phyloP scores from a whole-genome alignment of 2,113 vertebrate species.

The Chloropsis cyanopogon region DNA sequence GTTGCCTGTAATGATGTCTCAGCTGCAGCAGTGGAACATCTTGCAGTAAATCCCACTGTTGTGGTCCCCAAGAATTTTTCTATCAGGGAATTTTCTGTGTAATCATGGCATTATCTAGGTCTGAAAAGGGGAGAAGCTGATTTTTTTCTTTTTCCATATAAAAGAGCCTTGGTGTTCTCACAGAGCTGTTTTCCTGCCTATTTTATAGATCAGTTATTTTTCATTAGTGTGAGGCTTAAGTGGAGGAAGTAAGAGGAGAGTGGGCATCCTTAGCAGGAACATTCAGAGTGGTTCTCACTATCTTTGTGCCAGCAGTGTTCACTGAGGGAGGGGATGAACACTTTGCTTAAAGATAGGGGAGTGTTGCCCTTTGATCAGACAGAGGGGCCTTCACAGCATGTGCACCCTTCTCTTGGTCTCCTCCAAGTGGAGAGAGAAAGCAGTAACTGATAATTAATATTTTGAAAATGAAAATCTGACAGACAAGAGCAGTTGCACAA shows the following conservation, averaged over 20 bases:
- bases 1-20: not conserved
- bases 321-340: not conserved
- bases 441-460: not conserved
- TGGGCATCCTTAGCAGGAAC: not conserved
- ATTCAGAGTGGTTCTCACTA: not conserved
- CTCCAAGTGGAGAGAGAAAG: not conserved
- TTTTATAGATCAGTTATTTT: not conserved
- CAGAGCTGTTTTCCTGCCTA: not conserved
- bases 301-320: not conserved
- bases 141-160: not conserved
- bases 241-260: not conserved
- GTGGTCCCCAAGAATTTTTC: not conserved
- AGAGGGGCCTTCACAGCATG: not conserved
- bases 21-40: not conserved
- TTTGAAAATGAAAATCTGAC: not conserved
- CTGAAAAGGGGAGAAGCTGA: not conserved
- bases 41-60: not conserved
- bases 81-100: not conserved
- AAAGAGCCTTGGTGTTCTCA: not conserved
- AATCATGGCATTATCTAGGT: not conserved
- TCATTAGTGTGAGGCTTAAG: not conserved
- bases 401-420: not conserved
- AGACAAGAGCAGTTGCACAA: not conserved
- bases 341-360: not conserved
- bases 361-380: not conserved